phyloP scores from a whole-genome alignment of 1,140 invertebrate species.

The Drosophila asahinai region DNA sequence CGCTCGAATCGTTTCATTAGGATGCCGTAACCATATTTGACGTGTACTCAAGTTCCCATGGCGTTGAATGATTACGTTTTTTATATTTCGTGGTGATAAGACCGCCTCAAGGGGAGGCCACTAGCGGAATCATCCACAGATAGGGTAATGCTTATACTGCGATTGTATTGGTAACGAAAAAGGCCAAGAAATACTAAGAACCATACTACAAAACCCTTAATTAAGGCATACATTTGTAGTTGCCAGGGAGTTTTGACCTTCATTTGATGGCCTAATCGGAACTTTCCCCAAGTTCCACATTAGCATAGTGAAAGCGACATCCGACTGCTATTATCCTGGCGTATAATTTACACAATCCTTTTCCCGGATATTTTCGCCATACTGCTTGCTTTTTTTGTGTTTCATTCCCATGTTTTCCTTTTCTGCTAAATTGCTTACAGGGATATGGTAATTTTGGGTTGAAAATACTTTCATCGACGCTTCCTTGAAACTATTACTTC shows the following conservation, averaged over 20 bases:
- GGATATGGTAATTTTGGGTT: conserved; percentile 39
- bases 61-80: conserved; percentile 18
- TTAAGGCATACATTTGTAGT: neutral
- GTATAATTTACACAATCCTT: conserved; percentile 27
- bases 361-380: conserved; percentile 2
- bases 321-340: neutral
- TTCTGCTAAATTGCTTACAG: neutral
- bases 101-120: conserved; percentile 20
- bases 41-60: conserved; percentile 31
- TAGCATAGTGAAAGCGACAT: conserved; percentile 25
- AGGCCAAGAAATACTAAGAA: neutral
- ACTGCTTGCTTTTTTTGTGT: conserved; percentile 1
- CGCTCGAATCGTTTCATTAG: conserved; percentile 13
- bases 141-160: neutral
- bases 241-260: conserved; percentile 15
- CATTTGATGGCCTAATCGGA: conserved; percentile 1
- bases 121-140: conserved; percentile 7
- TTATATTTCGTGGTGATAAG: conserved; percentile 21
- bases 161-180: conserved; percentile 4
- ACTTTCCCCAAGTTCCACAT: conserved; percentile 19
- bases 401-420: neutral
- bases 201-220: neutral
- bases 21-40: conserved; percentile 34
- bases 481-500: conserved; percentile 36
- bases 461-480: conserved; percentile 22